A percentile compares a stretch with the other conserved stretches of the same genome.
Evolutionary conservation across 1,140 invertebrate species (phyloP).

Genomic region (Calephelis nemesis): DNA sequence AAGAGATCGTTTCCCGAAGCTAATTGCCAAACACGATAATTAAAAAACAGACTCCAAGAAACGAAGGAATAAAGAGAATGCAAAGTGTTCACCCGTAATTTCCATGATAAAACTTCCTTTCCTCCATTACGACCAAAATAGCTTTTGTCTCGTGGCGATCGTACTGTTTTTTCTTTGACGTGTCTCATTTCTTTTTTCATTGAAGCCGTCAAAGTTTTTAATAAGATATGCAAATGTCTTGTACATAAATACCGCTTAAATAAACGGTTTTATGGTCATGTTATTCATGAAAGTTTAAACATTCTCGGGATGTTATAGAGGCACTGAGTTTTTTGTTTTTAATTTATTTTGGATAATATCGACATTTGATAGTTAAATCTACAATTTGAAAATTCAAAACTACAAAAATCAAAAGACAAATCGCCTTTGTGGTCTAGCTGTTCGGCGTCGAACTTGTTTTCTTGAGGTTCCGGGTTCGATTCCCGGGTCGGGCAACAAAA

Average conservation of each 20-base stretch:
- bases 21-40: conserved; percentile 78
- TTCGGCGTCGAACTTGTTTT: too few species aligned
- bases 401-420: too few species aligned
- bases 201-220: conserved; percentile 66
- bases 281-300: background rate
- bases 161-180: conserved; percentile 66
- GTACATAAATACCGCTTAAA: conserved; percentile 23
- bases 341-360: too few species aligned
- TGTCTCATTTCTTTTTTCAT: conserved; percentile 75
- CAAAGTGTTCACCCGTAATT: conserved; percentile 74
- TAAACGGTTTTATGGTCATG: conserved; percentile 7
- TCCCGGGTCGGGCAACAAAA: too few species aligned
- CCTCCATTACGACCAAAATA: conserved; percentile 69
- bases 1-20: conserved; percentile 71
- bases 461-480: too few species aligned
- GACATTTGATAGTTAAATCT: too few species aligned
- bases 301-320: background rate
- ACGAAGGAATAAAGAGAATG: conserved; percentile 68
- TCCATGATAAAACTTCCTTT: conserved; percentile 74
- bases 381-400: too few species aligned
- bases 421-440: too few species aligned
- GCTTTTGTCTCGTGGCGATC: conserved; percentile 66
- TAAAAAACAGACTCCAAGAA: conserved; percentile 73
- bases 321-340: too few species aligned
- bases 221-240: conserved; percentile 73